Conservation (phyloP, 2,888 invertebrate genomes). For the Fragum fragum region DNA sequence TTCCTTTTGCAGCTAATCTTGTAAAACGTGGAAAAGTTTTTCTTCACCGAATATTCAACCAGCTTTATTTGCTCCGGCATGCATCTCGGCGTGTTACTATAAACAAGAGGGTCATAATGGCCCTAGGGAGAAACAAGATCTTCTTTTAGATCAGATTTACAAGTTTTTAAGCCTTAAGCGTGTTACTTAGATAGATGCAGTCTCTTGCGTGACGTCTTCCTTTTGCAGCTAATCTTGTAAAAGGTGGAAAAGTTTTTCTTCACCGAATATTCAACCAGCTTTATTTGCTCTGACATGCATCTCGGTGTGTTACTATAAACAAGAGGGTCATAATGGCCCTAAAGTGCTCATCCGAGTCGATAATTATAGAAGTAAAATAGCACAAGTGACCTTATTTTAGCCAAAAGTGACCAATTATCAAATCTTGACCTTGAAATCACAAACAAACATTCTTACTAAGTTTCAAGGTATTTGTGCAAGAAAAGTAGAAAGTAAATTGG, state of each 20-base stretch:
- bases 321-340: no score
- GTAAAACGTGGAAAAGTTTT: conserved; percentile 3
- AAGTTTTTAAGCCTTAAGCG: not conserved
- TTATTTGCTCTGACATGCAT: not conserved
- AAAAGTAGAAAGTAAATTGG: no score
- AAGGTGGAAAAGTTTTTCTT: conserved; percentile 10
- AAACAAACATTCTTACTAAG: no score
- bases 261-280: not conserved
- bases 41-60: not conserved
- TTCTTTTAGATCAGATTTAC: not conserved
- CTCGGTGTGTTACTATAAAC: not conserved
- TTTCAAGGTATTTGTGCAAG: no score
- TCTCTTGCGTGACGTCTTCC: not conserved
- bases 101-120: no score
- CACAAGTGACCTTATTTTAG: no score
- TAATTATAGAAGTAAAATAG: no score
- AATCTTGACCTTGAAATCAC: no score
- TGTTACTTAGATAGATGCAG: not conserved
- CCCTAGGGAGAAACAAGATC: not conserved
- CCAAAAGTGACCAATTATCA: no score
- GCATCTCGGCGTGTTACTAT: not conserved
- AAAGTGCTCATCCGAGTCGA: no score
- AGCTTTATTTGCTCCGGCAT: not conserved
- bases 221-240: not conserved
- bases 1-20: not conserved